Conservation (phyloP, 2,797 vertebrate species). For the Chiloscyllium punctatum region DNA sequence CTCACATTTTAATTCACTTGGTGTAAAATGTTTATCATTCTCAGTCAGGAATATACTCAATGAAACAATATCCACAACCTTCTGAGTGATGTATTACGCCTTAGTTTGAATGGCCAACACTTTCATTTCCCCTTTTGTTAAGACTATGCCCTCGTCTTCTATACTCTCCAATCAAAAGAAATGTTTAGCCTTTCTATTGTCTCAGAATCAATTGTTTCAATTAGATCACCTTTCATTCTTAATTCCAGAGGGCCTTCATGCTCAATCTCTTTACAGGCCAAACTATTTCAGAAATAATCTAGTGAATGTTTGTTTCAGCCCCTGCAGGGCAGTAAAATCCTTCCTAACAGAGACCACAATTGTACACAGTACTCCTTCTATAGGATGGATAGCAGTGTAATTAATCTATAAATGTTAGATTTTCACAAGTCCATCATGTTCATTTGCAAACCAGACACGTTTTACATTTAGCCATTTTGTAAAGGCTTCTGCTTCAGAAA, state of each 20-base stretch:
- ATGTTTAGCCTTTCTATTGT: neutral
- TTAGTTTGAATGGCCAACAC: neutral
- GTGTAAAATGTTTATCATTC: neutral
- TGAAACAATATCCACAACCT: neutral
- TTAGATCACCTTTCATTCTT: neutral
- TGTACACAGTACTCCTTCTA: neutral
- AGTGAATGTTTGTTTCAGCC: neutral
- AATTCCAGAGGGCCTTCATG: neutral
- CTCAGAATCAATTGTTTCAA: neutral
- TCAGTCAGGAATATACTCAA: neutral
- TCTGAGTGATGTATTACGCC: neutral
- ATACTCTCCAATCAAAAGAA: neutral
- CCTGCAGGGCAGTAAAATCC: neutral
- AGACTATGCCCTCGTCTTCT: neutral
- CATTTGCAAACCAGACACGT: neutral
- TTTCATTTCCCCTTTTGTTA: neutral
- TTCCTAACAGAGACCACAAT: neutral
- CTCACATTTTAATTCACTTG: too few relatives aligned
- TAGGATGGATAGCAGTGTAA: neutral
- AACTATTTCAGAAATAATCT: neutral
- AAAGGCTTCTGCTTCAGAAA: neutral
- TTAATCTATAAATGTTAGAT: neutral
- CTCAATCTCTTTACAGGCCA: too few relatives aligned
- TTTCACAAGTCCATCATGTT: neutral
- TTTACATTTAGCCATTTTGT: neutral